phyloP scores from a whole-genome alignment of 2,797 vertebrate genomes.

The Chiroxiphia lanceolata region DNA sequence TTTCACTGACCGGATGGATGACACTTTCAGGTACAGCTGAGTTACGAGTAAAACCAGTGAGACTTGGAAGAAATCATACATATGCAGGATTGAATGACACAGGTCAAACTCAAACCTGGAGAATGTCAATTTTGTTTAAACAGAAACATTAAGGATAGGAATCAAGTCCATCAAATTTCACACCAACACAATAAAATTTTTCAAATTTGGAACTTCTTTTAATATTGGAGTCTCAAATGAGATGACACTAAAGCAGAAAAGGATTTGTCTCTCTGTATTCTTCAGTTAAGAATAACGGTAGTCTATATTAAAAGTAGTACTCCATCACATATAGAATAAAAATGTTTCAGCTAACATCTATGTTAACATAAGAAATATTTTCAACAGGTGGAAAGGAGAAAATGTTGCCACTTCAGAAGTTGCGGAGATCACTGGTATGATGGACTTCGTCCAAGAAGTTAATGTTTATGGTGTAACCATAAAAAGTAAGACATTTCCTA shows the following conservation, averaged over 20 bases:
- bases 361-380: background rate
- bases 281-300: background rate
- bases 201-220: background rate
- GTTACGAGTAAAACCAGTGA: background rate
- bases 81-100: background rate
- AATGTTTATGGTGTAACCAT: background rate
- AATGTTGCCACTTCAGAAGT: conserved; percentile 46
- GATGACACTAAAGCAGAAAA: background rate
- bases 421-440: background rate
- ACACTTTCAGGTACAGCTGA: background rate
- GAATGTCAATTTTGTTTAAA: background rate
- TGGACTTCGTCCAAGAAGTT: conserved; percentile 41
- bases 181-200: background rate
- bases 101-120: background rate
- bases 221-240: background rate
- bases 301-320: background rate
- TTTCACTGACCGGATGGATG: background rate
- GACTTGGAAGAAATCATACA: background rate
- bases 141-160: background rate
- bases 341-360: background rate
- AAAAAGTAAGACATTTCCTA: background rate
- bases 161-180: background rate
- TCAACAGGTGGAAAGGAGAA: conserved; percentile 60
- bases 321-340: background rate
- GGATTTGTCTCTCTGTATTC: background rate